Evolutionary conservation across 53 echinoderm and acorn worm species (phyloP).

Genomic region (Paracentrotus lividus): DNA sequence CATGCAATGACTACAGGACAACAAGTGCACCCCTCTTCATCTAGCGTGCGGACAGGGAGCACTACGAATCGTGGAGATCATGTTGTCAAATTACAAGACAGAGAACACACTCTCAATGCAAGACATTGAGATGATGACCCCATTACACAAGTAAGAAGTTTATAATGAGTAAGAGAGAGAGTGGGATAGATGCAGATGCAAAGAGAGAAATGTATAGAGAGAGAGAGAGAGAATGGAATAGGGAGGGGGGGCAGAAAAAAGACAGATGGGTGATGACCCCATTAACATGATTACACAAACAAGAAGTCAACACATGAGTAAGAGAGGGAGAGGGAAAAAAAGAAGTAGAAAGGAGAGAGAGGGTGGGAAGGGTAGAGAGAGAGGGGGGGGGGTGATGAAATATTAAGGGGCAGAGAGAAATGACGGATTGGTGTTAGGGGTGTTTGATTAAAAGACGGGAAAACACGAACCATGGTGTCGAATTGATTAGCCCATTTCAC

Average conservation of each 20-base stretch:
- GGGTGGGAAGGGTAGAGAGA: no score
- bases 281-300: no score
- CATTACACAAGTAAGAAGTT: constrained; percentile 84
- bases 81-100: constrained; percentile 71
- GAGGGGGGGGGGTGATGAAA: no score
- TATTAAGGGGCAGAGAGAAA: no score
- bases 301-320: no score
- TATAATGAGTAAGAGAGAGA: constrained; percentile 80
- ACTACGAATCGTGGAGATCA: constrained; percentile 79
- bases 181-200: not conserved
- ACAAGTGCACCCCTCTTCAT: constrained; percentile 89
- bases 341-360: no score
- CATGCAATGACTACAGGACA: constrained; percentile 64
- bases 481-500: no score
- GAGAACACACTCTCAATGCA: constrained; percentile 76
- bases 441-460: no score
- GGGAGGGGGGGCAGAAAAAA: constrained; percentile 78
- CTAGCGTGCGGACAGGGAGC: constrained; percentile 89
- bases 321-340: not conserved
- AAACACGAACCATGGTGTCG: no score
- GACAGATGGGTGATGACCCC: not conserved
- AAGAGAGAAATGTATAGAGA: constrained; percentile 67
- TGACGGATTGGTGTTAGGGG: no score
- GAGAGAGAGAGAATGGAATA: constrained; percentile 79
- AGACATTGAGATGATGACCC: constrained; percentile 91